phyloP scores from a whole-genome alignment of 2,797 vertebrate genomes.

The Sylvilagus floridanus region DNA sequence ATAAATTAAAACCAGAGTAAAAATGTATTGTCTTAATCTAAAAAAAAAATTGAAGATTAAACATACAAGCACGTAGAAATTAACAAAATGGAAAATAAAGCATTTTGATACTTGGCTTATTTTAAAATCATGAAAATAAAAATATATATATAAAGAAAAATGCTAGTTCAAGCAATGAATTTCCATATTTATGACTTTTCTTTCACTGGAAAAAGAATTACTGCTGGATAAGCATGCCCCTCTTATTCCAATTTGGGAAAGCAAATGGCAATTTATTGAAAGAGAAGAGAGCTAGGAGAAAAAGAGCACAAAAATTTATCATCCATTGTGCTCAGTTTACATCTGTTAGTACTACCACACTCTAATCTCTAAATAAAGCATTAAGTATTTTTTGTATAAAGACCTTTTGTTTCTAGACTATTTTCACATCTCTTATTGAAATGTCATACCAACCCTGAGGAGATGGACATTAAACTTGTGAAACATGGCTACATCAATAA shows the following conservation, averaged over 20 bases:
- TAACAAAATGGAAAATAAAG: constrained; percentile 13
- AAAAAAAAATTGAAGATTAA: constrained; percentile 18
- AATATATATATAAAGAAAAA: constrained; percentile 23
- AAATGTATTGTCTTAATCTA: neutral
- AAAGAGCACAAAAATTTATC: neutral
- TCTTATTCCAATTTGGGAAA: constrained; percentile 24
- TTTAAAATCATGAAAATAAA: constrained; percentile 40
- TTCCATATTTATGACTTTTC: neutral
- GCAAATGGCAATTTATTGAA: neutral
- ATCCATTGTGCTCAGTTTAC: neutral
- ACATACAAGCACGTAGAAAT: neutral
- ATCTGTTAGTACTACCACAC: neutral
- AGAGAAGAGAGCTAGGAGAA: neutral
- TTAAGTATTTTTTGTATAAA: neutral
- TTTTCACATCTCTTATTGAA: neutral
- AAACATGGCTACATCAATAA: neutral
- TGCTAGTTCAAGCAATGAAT: neutral
- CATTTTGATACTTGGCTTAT: neutral
- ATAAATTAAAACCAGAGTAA: constrained; percentile 53
- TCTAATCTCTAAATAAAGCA: neutral
- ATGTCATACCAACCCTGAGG: neutral
- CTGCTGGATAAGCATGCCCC: neutral
- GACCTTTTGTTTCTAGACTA: neutral
- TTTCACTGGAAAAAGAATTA: neutral
- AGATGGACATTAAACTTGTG: neutral